phyloP scores from a whole-genome alignment of 2,113 vertebrate species.

The Octodon degus region DNA sequence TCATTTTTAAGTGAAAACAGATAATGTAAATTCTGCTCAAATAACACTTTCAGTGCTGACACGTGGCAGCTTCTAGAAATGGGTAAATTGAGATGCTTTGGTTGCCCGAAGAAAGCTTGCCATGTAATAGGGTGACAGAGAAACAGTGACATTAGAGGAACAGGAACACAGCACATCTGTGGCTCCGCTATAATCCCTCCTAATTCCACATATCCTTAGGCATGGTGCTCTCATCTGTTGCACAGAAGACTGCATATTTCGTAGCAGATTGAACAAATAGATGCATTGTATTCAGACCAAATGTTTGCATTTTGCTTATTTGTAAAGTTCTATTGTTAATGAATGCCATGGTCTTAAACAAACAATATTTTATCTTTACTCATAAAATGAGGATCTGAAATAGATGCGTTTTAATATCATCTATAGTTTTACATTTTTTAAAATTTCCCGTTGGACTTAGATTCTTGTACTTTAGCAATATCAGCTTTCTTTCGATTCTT shows the following conservation, averaged over 20 bases:
- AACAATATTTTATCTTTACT: constrained; percentile 57
- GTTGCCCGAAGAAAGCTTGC: background rate
- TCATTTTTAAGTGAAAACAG: background rate
- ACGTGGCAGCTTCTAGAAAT: background rate
- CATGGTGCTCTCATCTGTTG: background rate
- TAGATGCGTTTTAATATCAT: background rate
- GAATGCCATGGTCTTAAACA: background rate
- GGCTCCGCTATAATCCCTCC: background rate
- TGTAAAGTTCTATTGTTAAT: background rate
- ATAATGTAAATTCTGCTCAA: background rate
- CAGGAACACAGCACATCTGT: background rate
- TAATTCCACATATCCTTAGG: background rate
- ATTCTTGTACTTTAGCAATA: background rate
- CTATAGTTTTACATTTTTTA: background rate
- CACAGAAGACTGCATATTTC: background rate
- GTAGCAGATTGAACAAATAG: background rate
- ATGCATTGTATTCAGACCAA: background rate
- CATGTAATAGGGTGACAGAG: background rate
- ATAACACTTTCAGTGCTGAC: background rate
- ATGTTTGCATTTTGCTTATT: background rate
- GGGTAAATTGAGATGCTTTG: background rate
- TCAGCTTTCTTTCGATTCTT: background rate
- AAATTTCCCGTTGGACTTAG: background rate
- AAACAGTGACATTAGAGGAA: background rate
- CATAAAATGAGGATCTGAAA: constrained; percentile 17